phyloP scores from a whole-genome alignment of 2,113 vertebrate species.

The Eretmochelys imbricata region DNA sequence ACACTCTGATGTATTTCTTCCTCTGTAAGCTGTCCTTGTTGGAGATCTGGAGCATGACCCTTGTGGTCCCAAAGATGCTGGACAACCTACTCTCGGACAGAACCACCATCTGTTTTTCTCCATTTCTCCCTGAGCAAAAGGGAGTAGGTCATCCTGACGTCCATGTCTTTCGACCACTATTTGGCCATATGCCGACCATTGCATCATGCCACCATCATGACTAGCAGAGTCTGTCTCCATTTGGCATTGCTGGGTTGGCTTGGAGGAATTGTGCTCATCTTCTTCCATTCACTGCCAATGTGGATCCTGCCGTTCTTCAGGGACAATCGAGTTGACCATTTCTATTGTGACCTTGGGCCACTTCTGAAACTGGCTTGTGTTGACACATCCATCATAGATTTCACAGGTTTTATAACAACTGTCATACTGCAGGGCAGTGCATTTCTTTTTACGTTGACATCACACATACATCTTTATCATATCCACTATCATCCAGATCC shows the following conservation, averaged over 20 bases:
- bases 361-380: constrained; percentile 47
- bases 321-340: constrained; percentile 54
- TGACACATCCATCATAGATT: constrained; percentile 40
- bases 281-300: neutral
- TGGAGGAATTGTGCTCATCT: constrained; percentile 16
- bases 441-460: constrained; percentile 26
- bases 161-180: neutral
- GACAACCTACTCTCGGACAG: too few relatives aligned
- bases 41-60: too few relatives aligned
- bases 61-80: too few relatives aligned
- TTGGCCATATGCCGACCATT: constrained; percentile 59
- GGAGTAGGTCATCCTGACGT: too few relatives aligned
- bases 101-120: too few relatives aligned
- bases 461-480: constrained; percentile 32
- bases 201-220: constrained; percentile 36
- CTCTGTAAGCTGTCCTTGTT: too few relatives aligned
- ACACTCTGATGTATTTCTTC: too few relatives aligned
- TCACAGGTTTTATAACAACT: constrained; percentile 37
- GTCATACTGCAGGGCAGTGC: constrained; percentile 38
- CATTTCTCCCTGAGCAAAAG: too few relatives aligned
- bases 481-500: constrained; percentile 44
- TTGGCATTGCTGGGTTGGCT: constrained; percentile 31
- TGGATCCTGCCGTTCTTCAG: constrained; percentile 14
- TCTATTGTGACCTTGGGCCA: constrained; percentile 55
- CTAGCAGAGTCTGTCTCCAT: constrained; percentile 1